Conservation (phyloP, 2,888 invertebrate genomes). For the Lasius platythorax region DNA sequence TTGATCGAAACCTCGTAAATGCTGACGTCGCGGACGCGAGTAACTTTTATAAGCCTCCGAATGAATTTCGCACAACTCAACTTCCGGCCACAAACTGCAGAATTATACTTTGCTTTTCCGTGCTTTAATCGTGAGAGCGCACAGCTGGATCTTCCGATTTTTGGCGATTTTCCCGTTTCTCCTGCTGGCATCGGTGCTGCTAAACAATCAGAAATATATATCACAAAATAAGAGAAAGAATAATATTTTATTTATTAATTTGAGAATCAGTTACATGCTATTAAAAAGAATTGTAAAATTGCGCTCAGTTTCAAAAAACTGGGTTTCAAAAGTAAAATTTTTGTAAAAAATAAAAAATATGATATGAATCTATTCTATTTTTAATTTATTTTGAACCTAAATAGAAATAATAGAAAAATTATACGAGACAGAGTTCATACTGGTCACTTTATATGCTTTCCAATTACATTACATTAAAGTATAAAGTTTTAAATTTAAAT, state of each 20-base stretch:
- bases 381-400: neutral
- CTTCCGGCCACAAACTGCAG: conserved; percentile 44
- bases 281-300: neutral
- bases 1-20: conserved; percentile 44
- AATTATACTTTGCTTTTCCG: conserved; percentile 46
- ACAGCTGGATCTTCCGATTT: conserved; percentile 19
- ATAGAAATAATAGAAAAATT: neutral
- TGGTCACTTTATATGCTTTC: neutral
- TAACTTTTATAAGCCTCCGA: conserved; percentile 47
- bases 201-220: conserved; percentile 18
- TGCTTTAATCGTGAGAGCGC: conserved; percentile 40
- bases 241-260: conserved; percentile 10
- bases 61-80: conserved; percentile 40
- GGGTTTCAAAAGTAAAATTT: neutral
- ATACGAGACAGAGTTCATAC: neutral
- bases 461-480: neutral
- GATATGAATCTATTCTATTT: neutral
- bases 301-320: neutral
- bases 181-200: neutral
- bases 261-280: neutral
- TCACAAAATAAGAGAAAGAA: neutral
- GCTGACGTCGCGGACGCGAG: conserved; percentile 26
- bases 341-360: neutral
- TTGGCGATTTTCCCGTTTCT: conserved; percentile 23
- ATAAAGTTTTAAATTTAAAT: neutral